phyloP scores from a whole-genome alignment of 2,888 invertebrate species.

The Archips crataeganus region DNA sequence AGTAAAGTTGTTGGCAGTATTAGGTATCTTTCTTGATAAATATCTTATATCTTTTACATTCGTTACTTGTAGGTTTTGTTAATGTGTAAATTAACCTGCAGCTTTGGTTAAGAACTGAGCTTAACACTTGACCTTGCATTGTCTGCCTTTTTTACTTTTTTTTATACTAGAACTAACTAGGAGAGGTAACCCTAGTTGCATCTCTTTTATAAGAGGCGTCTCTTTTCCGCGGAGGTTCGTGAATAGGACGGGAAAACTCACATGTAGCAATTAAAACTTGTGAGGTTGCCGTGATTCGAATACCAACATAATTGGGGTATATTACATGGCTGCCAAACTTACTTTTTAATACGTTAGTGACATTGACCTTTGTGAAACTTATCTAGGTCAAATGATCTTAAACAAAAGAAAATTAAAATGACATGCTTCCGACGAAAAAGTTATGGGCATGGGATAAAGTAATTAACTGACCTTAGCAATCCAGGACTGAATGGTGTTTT shows the following conservation, averaged over 20 bases:
- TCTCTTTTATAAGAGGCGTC: constrained; percentile 60
- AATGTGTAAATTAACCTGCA: too few relatives aligned
- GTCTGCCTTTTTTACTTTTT: too few relatives aligned
- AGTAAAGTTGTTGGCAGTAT: constrained; percentile 1
- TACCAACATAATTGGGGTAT: constrained; percentile 54
- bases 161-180: too few relatives aligned
- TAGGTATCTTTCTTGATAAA: too few relatives aligned
- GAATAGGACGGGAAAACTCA: constrained; percentile 57
- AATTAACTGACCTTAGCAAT: too few relatives aligned
- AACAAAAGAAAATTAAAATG: not conserved
- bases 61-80: too few relatives aligned
- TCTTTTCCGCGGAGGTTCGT: constrained; percentile 62
- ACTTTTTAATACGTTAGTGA: not conserved
- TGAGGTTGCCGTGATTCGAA: constrained; percentile 49
- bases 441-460: too few relatives aligned
- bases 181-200: constrained; percentile 39
- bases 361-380: constrained; percentile 5
- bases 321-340: constrained; percentile 31
- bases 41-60: too few relatives aligned
- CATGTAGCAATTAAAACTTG: constrained; percentile 71
- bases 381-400: not conserved
- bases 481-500: too few relatives aligned
- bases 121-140: too few relatives aligned
- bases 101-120: too few relatives aligned
- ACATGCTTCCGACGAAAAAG: not conserved